Evolutionary conservation across 1,140 invertebrate genomes (phyloP).

Genomic region (Chironomus striatipennis): DNA sequence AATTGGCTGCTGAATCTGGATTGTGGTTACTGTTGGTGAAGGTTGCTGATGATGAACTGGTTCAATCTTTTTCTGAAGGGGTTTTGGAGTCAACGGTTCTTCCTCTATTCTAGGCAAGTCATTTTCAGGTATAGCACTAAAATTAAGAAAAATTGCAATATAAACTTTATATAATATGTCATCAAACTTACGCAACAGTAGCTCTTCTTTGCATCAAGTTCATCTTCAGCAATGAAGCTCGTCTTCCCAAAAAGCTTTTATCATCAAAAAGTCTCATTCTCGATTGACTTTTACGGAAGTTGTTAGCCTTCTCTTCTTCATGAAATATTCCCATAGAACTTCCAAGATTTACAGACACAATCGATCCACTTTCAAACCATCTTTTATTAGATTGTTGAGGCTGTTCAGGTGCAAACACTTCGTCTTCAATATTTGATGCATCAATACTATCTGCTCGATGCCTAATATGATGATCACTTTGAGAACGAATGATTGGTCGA

Average conservation of each 20-base stretch:
- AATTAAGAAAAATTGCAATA: not conserved
- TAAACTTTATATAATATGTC: not conserved
- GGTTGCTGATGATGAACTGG: constrained; percentile 13
- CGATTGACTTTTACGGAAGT: not conserved
- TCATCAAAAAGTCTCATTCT: not conserved
- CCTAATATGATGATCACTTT: not conserved
- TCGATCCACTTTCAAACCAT: constrained; percentile 25
- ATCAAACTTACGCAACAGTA: not conserved
- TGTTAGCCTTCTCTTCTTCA: not conserved
- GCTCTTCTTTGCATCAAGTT: not conserved
- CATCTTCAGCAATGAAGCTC: not conserved
- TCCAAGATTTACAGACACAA: not conserved
- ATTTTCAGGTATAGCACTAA: not conserved
- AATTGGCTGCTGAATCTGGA: constrained; percentile 10
- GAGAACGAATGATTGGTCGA: not conserved
- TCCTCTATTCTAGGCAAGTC: constrained; percentile 26
- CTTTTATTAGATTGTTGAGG: not conserved
- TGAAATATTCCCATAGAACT: constrained; percentile 14
- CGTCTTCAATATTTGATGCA: not conserved
- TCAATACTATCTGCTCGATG: not conserved
- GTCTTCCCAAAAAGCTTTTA: not conserved
- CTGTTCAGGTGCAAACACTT: not conserved
- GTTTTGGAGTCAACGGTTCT: constrained; percentile 16
- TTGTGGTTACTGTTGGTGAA: constrained; percentile 26
- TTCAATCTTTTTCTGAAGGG: not conserved